Conservation (phyloP, 2,888 invertebrate genomes). For the Melanargia galathea region DNA sequence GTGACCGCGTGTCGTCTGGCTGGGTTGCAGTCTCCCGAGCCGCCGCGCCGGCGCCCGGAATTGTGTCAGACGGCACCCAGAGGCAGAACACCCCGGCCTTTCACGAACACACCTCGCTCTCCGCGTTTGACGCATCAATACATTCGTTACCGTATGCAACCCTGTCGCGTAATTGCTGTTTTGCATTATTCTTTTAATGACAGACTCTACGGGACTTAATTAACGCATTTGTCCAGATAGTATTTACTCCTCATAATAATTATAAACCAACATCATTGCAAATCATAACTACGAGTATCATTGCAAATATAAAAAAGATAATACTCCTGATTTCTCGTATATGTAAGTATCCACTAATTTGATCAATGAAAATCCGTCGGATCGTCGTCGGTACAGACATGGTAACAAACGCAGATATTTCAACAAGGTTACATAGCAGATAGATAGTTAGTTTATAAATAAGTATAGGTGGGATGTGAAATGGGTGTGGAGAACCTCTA, state of each 20-base stretch:
- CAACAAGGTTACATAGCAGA: too few species aligned
- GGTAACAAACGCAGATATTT: too few species aligned
- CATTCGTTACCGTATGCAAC: slow-evolving; percentile 59
- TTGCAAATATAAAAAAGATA: too few species aligned
- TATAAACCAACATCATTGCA: neutral
- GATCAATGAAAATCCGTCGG: too few species aligned
- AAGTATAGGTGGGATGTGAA: too few species aligned
- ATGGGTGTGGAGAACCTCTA: too few species aligned
- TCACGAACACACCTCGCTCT: slow-evolving; percentile 65
- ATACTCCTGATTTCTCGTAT: too few species aligned
- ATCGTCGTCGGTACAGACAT: too few species aligned
- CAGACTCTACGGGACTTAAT: neutral
- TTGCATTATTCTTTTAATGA: slow-evolving; percentile 32
- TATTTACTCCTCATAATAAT: neutral
- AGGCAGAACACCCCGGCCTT: slow-evolving; percentile 67
- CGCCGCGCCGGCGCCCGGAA: slow-evolving; percentile 80
- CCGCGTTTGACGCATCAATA: slow-evolving; percentile 68
- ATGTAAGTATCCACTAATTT: too few species aligned
- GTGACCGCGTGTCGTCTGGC: slow-evolving; percentile 78
- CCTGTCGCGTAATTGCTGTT: slow-evolving; percentile 52
- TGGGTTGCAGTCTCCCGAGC: slow-evolving; percentile 62
- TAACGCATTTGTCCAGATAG: neutral
- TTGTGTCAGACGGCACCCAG: slow-evolving; percentile 76
- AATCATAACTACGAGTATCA: neutral
- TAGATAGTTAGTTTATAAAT: too few species aligned